phyloP scores from a whole-genome alignment of 2,888 invertebrate species.

The Zygogramma bicolorata region DNA sequence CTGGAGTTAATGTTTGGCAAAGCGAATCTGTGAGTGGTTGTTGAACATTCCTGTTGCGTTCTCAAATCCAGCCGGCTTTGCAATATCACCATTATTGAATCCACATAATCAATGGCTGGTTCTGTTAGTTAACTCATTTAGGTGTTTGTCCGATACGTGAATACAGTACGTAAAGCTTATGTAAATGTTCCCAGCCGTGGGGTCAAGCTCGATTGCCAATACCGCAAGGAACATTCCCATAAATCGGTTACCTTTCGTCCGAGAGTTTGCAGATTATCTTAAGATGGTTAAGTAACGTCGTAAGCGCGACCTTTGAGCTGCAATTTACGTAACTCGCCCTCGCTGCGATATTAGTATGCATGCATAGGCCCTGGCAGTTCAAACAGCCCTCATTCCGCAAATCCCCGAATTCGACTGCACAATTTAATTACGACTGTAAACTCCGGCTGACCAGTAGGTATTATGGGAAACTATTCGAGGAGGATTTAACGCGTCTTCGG shows the following conservation, averaged over 20 bases:
- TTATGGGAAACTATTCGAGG: constrained; percentile 66
- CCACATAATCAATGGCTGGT: neutral
- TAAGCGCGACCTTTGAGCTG: constrained; percentile 51
- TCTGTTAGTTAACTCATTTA: neutral
- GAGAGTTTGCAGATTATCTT: constrained; percentile 55
- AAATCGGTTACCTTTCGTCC: constrained; percentile 50
- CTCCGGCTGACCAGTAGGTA: constrained; percentile 64
- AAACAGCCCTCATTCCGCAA: constrained; percentile 56
- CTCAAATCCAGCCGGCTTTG: neutral
- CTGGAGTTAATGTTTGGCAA: neutral
- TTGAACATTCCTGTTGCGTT: neutral
- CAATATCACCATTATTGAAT: neutral
- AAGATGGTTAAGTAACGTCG: constrained; percentile 54
- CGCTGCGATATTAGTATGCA: constrained; percentile 61
- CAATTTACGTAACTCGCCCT: constrained; percentile 58
- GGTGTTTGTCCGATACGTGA: neutral
- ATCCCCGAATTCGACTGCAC: constrained; percentile 62
- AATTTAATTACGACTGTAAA: constrained; percentile 65
- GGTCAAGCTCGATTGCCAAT: constrained; percentile 23
- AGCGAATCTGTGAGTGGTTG: neutral
- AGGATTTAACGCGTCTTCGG: constrained; percentile 63
- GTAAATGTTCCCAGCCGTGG: constrained; percentile 13
- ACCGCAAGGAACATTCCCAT: constrained; percentile 10
- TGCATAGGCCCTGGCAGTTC: constrained; percentile 60
- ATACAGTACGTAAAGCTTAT: constrained; percentile 16